Percentiles rank a stretch among this genome's conserved stretches.
These are phyloP conservation scores for Danionella dracula DNA, from an alignment of 2,797 vertebrate genomes.

Conservation along the genomic window DNA sequence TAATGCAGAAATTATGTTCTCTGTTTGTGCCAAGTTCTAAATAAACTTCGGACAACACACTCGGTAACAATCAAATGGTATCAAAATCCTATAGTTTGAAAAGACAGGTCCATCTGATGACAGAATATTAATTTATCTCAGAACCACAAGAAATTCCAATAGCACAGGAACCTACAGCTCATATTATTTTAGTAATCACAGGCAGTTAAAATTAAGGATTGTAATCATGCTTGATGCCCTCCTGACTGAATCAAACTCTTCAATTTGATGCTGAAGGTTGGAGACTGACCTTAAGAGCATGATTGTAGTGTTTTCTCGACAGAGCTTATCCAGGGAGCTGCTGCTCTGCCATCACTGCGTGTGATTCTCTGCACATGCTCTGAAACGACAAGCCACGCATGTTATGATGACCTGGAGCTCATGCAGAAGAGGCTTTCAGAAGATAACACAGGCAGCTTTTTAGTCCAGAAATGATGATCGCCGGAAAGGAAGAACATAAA, in stretches of 20 bases:
- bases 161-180: too few relatives aligned
- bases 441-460: too few relatives aligned
- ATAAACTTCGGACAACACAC: too few relatives aligned
- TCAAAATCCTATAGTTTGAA: too few relatives aligned
- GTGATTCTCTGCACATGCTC: conserved; percentile 50
- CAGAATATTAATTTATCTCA: too few relatives aligned
- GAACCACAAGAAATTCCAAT: too few relatives aligned
- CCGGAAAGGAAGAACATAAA: conserved; percentile 13
- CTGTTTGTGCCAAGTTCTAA: too few relatives aligned
- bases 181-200: too few relatives aligned
- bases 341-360: conserved; percentile 42
- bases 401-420: conserved; percentile 40
- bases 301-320: conserved; percentile 46
- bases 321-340: conserved; percentile 52
- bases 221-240: neutral
- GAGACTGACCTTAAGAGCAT: conserved; percentile 57
- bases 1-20: too few relatives aligned
- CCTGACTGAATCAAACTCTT: neutral
- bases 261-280: neutral
- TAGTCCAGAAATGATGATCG: conserved; percentile 11
- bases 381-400: conserved; percentile 44
- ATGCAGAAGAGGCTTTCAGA: conserved; percentile 17
- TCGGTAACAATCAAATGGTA: too few relatives aligned
- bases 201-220: neutral
- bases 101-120: too few relatives aligned